phyloP scores from a whole-genome alignment of 2,888 invertebrate species.

The Abscondita cerata region DNA sequence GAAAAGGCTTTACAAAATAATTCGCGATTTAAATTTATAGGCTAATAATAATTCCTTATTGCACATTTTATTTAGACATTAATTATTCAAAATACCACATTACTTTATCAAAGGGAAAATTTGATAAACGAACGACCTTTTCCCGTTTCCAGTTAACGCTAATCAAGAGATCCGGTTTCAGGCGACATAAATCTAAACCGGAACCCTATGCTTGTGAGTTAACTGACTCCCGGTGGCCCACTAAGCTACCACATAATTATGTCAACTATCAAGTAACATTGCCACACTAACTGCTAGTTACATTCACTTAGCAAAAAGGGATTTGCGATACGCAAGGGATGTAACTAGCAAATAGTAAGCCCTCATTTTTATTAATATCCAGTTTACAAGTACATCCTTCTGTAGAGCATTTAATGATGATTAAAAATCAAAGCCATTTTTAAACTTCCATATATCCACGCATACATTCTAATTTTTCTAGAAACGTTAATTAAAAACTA shows the following conservation, averaged over 20 bases:
- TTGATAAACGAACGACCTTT: slow-evolving; percentile 24
- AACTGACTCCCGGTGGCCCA: slow-evolving; percentile 60
- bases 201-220: slow-evolving; percentile 52
- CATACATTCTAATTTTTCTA: too few species aligned
- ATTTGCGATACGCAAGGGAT: slow-evolving; percentile 3
- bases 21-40: slow-evolving; percentile 9
- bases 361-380: neutral
- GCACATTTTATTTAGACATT: slow-evolving; percentile 7
- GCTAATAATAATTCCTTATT: too few species aligned
- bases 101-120: slow-evolving; percentile 12
- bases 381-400: too few species aligned
- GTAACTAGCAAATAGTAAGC: slow-evolving; percentile 1
- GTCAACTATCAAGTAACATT: slow-evolving; percentile 58
- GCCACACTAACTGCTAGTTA: slow-evolving; percentile 35
- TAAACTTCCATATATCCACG: too few species aligned
- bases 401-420: too few species aligned
- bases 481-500: too few species aligned
- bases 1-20: slow-evolving; percentile 40
- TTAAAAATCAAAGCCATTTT: too few species aligned
- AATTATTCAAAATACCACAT: slow-evolving; percentile 3
- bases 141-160: slow-evolving; percentile 40
- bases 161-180: slow-evolving; percentile 53
- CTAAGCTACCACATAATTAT: slow-evolving; percentile 55
- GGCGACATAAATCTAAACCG: slow-evolving; percentile 56
- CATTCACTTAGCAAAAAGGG: slow-evolving; percentile 13